A percentile compares a stretch with the other conserved stretches of the same genome.
Conservation (phyloP, 1,140 invertebrate species). For the Carposina sasakii region DNA sequence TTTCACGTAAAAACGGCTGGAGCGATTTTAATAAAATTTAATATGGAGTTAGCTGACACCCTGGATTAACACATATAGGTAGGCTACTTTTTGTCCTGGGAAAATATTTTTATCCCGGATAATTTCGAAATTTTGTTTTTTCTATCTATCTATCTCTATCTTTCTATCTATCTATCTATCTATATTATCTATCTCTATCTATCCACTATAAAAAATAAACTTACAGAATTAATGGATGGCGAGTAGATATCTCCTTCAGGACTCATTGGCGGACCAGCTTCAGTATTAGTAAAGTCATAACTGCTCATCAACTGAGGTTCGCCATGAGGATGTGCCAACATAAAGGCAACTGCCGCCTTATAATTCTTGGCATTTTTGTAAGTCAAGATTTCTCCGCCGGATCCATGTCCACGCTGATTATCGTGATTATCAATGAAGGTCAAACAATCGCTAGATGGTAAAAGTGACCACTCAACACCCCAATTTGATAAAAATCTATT, state of each 20-base stretch:
- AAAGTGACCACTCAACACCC: constrained; percentile 74
- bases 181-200: no score
- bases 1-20: no score
- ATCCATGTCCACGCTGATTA: constrained; percentile 75
- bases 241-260: constrained; percentile 76
- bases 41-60: no score
- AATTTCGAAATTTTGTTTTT: no score
- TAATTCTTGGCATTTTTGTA: constrained; percentile 75
- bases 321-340: constrained; percentile 88
- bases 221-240: constrained; percentile 74
- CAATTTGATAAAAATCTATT: no score
- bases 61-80: no score
- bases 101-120: no score
- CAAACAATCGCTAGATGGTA: constrained; percentile 72
- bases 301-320: constrained; percentile 87
- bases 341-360: constrained; percentile 83
- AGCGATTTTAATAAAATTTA: no score
- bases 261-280: constrained; percentile 77
- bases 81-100: no score
- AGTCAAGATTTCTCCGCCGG: constrained; percentile 74
- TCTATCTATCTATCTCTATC: no score
- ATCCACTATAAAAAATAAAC: no score
- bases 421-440: constrained; percentile 80
- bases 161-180: no score
- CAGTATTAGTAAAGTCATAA: constrained; percentile 73